Evolutionary conservation across 1,140 invertebrate species (phyloP).

Genomic region (Argopecten irradians): DNA sequence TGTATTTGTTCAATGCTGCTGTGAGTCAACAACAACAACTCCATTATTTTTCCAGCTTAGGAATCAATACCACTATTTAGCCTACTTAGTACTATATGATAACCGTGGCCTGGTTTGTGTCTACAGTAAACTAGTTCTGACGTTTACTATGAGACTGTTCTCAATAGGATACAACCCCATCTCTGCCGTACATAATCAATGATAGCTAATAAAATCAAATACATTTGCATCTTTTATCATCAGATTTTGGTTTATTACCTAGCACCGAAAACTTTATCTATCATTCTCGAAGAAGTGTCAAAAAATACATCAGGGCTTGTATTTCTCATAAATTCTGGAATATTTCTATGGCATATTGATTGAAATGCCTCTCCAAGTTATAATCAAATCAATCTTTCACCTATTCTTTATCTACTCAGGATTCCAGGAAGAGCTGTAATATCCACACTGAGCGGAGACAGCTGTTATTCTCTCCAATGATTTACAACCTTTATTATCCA

Average conservation of each 20-base stretch:
- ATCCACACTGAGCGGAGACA: neutral
- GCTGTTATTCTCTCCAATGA: neutral
- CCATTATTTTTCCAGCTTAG: neutral
- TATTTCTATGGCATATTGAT: conserved; percentile 18
- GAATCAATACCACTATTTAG: neutral
- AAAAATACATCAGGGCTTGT: neutral
- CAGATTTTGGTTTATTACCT: conserved; percentile 17
- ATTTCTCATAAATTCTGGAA: conserved; percentile 3
- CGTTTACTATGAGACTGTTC: neutral
- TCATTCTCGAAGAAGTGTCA: conserved; percentile 2
- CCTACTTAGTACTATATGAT: neutral
- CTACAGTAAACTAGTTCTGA: neutral
- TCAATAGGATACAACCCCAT: neutral
- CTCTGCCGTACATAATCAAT: neutral
- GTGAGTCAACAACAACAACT: neutral
- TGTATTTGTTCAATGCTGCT: neutral
- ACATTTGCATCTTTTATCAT: neutral
- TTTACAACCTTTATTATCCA: neutral
- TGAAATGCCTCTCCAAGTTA: neutral
- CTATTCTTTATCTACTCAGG: neutral
- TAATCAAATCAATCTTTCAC: neutral
- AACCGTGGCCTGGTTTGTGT: neutral
- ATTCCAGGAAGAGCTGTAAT: neutral
- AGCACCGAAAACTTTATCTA: neutral
- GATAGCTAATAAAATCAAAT: neutral